Conservation (phyloP, 2,888 invertebrate species). For the Spatulosminthurus flaviceps region DNA sequence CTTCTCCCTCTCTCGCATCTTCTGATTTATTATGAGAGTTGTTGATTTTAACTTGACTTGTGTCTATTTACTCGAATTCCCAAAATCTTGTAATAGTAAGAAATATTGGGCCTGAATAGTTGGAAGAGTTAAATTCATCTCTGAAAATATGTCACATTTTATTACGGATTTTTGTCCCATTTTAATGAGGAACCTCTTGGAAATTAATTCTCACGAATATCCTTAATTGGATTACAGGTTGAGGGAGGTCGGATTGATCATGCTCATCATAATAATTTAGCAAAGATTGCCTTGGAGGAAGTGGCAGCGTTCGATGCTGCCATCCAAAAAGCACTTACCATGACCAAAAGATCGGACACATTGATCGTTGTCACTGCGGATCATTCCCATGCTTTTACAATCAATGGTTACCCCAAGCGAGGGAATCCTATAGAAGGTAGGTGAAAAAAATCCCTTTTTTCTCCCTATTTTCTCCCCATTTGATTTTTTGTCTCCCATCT, state of each 20-base stretch:
- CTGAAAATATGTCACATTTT: too few relatives aligned
- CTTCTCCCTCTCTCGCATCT: background rate
- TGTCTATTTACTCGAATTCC: too few relatives aligned
- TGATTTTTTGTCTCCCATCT: background rate
- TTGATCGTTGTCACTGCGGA: slow-evolving; percentile 86
- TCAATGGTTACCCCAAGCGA: slow-evolving; percentile 80
- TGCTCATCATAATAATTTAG: slow-evolving; percentile 84
- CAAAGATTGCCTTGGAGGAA: slow-evolving; percentile 80
- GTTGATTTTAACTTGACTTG: background rate
- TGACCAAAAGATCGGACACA: slow-evolving; percentile 72
- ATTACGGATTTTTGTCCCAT: too few relatives aligned
- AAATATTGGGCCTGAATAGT: too few relatives aligned
- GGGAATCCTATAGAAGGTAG: slow-evolving; percentile 76
- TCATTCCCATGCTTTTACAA: slow-evolving; percentile 80
- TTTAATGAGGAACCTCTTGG: too few relatives aligned
- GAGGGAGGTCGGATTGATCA: slow-evolving; percentile 76
- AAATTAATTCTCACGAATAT: too few relatives aligned
- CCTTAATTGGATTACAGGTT: slow-evolving; percentile 39
- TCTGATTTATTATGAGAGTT: background rate
- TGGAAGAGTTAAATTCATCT: too few relatives aligned
- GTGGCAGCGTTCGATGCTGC: slow-evolving; percentile 82
- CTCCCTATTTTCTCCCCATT: background rate
- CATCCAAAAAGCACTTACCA: slow-evolving; percentile 73
- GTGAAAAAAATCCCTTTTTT: slow-evolving; percentile 35
- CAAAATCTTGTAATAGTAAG: too few relatives aligned